Evolutionary conservation across 2,888 invertebrate genomes (phyloP).

Genomic region (Drosophila quinaria): DNA sequence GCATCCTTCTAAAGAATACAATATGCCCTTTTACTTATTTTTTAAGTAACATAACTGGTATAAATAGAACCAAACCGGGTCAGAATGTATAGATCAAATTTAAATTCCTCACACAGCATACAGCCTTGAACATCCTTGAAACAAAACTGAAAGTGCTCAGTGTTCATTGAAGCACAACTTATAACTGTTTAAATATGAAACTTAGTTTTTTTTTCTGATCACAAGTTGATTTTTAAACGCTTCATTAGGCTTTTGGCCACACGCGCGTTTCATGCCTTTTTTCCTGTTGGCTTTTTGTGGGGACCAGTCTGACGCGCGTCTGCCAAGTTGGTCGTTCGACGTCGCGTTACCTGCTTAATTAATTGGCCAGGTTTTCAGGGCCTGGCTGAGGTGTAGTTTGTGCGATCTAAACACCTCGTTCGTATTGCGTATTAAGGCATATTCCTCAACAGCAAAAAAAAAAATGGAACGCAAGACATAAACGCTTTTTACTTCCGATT

Average conservation of each 20-base stretch:
- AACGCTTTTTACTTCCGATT: constrained; percentile 74
- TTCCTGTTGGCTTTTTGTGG: constrained; percentile 28
- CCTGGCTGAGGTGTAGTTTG: constrained; percentile 28
- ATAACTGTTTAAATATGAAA: constrained; percentile 57
- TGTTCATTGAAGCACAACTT: constrained; percentile 24
- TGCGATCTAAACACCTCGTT: constrained; percentile 72
- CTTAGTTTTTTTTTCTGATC: constrained; percentile 41
- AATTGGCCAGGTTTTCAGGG: constrained; percentile 53
- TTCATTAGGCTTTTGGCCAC: constrained; percentile 83
- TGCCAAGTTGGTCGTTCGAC: constrained; percentile 48
- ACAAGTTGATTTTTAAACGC: constrained; percentile 78
- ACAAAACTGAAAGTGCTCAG: neutral
- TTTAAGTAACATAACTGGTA: too few species aligned
- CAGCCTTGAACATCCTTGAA: constrained; percentile 5
- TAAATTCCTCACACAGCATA: too few species aligned
- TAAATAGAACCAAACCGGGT: too few species aligned
- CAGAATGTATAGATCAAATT: too few species aligned
- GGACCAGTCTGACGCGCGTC: constrained; percentile 73
- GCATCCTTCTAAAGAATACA: too few species aligned
- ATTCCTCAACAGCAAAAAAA: constrained; percentile 22
- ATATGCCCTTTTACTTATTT: too few species aligned
- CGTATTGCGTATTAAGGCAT: constrained; percentile 16
- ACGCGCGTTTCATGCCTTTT: constrained; percentile 66
- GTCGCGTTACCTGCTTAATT: constrained; percentile 67
- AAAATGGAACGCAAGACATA: constrained; percentile 22